Percentiles rank a stretch among this genome's conserved stretches.
Evolutionary conservation across 2,888 invertebrate species (phyloP).

Genomic region (Caenorhabditis angaria): DNA sequence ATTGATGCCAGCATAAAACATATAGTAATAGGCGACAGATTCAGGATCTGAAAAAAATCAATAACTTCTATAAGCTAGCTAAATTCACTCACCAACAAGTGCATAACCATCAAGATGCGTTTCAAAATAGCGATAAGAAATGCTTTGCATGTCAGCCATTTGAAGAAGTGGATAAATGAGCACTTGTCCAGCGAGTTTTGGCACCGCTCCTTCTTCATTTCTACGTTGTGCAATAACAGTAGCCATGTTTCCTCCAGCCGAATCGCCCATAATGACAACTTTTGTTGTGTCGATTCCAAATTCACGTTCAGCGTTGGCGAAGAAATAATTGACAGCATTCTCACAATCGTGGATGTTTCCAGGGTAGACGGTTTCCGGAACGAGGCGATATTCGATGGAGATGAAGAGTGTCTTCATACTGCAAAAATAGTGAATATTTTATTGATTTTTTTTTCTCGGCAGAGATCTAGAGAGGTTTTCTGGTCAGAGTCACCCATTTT

Average conservation of each 20-base stretch:
- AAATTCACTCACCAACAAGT: constrained; percentile 48
- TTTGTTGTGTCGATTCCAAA: constrained; percentile 56
- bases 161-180: constrained; percentile 73
- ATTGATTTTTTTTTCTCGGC: neutral
- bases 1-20: constrained; percentile 59
- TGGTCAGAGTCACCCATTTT: too few species aligned
- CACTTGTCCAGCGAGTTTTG: constrained; percentile 57
- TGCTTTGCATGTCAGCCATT: constrained; percentile 71
- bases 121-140: constrained; percentile 61
- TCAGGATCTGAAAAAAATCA: constrained; percentile 44
- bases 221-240: constrained; percentile 55
- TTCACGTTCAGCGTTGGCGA: constrained; percentile 45
- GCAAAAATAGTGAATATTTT: neutral
- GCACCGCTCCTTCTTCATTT: constrained; percentile 15
- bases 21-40: constrained; percentile 57
- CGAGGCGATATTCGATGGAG: constrained; percentile 71
- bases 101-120: constrained; percentile 51
- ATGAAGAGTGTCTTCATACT: constrained; percentile 49
- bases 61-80: neutral
- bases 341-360: constrained; percentile 73
- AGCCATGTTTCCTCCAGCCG: constrained; percentile 65
- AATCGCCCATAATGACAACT: constrained; percentile 64
- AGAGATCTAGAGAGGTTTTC: neutral
- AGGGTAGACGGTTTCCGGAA: constrained; percentile 73
- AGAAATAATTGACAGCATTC: constrained; percentile 69